Base-by-base conservation (phyloP, 2,113 vertebrate species). In the Azemiops feae region DNA sequence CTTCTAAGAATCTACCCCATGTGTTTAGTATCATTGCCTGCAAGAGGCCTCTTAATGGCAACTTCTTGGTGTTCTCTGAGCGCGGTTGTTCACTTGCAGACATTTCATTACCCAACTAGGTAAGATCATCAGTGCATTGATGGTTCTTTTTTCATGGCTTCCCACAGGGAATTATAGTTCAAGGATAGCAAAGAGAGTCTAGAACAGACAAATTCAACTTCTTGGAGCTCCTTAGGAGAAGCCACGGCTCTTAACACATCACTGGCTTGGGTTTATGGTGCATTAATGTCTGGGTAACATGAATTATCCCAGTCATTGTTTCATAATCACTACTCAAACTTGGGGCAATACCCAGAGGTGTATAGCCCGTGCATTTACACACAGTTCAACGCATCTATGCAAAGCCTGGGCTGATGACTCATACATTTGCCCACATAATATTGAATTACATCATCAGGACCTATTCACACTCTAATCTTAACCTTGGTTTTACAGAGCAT, bases 301-400 rank as follows among this genome's bases (percentile, higher is more conserved):
- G 9, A 81, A 81, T 81, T 81, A 81, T 81, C 74, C 34, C 74
- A 50, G 11, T 20, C 58, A 92, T 54, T 43, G 57, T 34, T 53
- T 23, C 86, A 60, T n/a, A 86, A 45, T 85, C 45, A 85, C 27
- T 86, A 52, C 52, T 86, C 45, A 86, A 55, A 86, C 30, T 86
- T 34, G 30, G 25, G 69, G 30, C 53, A 52, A 89, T 53, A 89
- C 53, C 54, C 52, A 57, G 53, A 85, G 39, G 88, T 92, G 69
- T 92, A 54, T 58, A 58, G 69, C 69, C 45, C 20, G 39, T 85
- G 92, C 88, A 93, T 93, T 90, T 90, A 87, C 47, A 43, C 55
- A 93, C 89, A 93, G 89, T 53, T 57, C 69, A 86, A 90, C 23
- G 87, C 92, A 93, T 90, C 92, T 93, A 90, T 93, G 92, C 74